These are phyloP conservation scores for Hirtodrosophila confusa DNA, from an alignment of 2,888 invertebrate genomes.

Conservation along the genomic window DNA sequence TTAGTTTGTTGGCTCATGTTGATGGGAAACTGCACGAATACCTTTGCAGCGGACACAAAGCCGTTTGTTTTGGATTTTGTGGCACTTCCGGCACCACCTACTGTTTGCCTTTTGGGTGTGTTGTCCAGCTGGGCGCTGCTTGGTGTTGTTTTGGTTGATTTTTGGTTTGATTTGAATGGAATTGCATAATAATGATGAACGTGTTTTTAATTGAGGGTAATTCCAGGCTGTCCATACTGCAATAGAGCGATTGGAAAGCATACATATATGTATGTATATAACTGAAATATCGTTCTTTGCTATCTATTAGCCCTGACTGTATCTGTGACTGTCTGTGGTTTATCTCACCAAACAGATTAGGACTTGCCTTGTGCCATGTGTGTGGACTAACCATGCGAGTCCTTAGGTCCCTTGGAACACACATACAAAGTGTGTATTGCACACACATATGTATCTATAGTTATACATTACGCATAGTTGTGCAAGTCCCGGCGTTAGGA, in stretches of 20 bases:
- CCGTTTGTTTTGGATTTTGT: slow-evolving; percentile 55
- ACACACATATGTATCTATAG: slow-evolving; percentile 27
- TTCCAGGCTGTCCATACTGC: slow-evolving; percentile 1
- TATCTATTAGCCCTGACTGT: slow-evolving; percentile 4
- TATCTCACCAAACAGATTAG: slow-evolving; percentile 68
- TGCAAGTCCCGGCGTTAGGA: slow-evolving; percentile 76
- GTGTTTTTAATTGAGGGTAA: slow-evolving; percentile 59
- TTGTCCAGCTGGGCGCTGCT: slow-evolving; percentile 61
- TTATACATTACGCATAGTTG: slow-evolving; percentile 54
- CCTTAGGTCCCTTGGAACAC: slow-evolving; percentile 4
- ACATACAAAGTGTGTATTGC: slow-evolving; percentile 2
- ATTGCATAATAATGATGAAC: slow-evolving; percentile 72
- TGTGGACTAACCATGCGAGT: slow-evolving; percentile 43
- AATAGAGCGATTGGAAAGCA: slow-evolving; percentile 1
- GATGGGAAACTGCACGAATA: slow-evolving; percentile 64
- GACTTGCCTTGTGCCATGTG: slow-evolving; percentile 53
- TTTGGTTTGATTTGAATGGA: slow-evolving; percentile 49
- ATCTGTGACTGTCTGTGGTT: slow-evolving; percentile 24
- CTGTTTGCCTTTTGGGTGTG: slow-evolving; percentile 58
- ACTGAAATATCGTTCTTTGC: slow-evolving; percentile 8
- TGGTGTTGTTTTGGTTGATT: slow-evolving; percentile 66
- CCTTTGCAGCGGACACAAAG: slow-evolving; percentile 25
- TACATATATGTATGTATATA: neutral
- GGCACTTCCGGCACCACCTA: slow-evolving; percentile 82
- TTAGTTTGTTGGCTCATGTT: slow-evolving; percentile 61